Evolutionary conservation across 64 coral and sea anemone genomes (phyloP), one percentile per base, ranked within the genome.

Genomic region (Exaiptasia diaphana): DNA sequence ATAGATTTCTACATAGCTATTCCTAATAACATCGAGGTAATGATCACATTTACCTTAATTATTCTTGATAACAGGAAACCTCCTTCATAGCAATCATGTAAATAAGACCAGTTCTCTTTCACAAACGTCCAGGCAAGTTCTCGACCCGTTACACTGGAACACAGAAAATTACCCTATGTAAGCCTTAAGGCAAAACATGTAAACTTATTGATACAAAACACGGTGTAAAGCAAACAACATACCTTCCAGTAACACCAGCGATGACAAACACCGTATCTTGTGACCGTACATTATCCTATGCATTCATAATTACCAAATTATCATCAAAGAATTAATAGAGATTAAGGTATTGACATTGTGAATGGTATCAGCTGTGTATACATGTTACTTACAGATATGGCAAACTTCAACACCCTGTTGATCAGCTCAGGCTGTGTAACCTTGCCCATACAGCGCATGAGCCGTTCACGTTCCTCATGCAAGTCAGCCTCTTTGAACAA

Each of bases 81-180:
- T 56, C 95, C 95, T 69, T 93, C 84, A 18, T 99, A 99, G 29
- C 95, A 90, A 46, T 87, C 78, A 41, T 76, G 33, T 5, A 99
- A 68, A 24, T 70, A 77, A 0, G 74, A 67, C 86, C 90, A 93
- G 76, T 86, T 87, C 1, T 99, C 95, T 37, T 89, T 61, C 12
- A 92, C 55, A 42, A 93, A 99, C 63, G 92, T 77, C 95, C 95
- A 99, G 1, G 95, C 95, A 21, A 85, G 68, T 2, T 99, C 85
- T 64, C 95, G 90, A 7, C 95, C 95, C n/a, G 60, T 33, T 18
- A 88, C 80, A 60, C 95, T 99, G 41, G 74, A 29, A 54, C 32
- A 65, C 31, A 40, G 9, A 76, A 70, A 65, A 0, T 14, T 14
- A 34, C 8, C 38, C 23, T 30, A 62, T 11, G 18, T 5, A 0